Percentiles rank a stretch among this genome's conserved stretches.
Evolutionary conservation across 1,140 invertebrate genomes (phyloP).

Genomic region (Bombus confusus): DNA sequence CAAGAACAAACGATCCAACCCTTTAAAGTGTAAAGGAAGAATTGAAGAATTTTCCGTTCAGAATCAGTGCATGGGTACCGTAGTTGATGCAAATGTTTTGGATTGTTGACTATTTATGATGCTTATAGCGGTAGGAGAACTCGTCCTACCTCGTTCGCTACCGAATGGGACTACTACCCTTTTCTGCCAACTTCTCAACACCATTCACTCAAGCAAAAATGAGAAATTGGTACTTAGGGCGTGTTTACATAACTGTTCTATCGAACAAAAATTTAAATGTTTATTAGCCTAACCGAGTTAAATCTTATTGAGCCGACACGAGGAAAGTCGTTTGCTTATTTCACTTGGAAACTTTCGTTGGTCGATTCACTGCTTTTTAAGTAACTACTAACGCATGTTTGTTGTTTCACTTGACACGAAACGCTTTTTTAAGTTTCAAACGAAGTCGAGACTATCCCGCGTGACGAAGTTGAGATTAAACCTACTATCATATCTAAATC

Average conservation of each 20-base stretch:
- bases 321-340: rapidly evolving
- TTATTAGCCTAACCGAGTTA: too few species aligned
- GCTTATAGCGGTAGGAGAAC: too few species aligned
- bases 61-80: rapidly evolving
- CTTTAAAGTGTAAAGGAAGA: rapidly evolving
- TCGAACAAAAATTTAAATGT: too few species aligned
- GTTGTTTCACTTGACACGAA: rapidly evolving
- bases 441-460: rapidly evolving
- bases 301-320: rapidly evolving
- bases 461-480: too few species aligned
- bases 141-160: too few species aligned
- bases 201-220: rapidly evolving
- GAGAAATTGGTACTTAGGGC: rapidly evolving
- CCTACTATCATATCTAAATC: rapidly evolving
- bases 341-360: rapidly evolving
- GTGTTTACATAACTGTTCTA: too few species aligned
- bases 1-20: not conserved
- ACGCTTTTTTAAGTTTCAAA: too few species aligned
- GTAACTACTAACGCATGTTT: rapidly evolving
- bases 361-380: too few species aligned
- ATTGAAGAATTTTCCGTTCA: rapidly evolving
- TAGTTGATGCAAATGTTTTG: too few species aligned
- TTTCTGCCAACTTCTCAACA: too few species aligned
- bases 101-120: rapidly evolving
- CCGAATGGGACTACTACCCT: too few species aligned